A percentile compares a stretch with the other conserved stretches of the same genome.
Evolutionary conservation across 2,797 vertebrate genomes (phyloP).

Genomic region (Acestrorhynchus altus): DNA sequence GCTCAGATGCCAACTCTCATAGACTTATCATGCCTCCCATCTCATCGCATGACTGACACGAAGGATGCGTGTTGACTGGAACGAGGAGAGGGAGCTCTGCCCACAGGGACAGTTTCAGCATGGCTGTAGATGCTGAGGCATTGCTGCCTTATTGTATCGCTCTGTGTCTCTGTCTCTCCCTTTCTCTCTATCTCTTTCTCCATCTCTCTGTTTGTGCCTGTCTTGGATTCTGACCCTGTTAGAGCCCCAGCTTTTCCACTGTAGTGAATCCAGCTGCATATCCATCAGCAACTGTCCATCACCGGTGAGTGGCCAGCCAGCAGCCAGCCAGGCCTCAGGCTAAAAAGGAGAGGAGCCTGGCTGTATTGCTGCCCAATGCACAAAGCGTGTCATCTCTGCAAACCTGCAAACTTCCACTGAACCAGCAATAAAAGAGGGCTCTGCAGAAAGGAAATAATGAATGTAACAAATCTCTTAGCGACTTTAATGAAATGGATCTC

Average conservation of each 20-base stretch:
- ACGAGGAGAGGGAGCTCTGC: constrained; percentile 54
- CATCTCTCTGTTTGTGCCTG: constrained; percentile 44
- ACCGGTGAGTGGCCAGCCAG: constrained; percentile 57
- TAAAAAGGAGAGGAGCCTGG: constrained; percentile 41
- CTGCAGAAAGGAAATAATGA: constrained; percentile 34
- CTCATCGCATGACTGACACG: constrained; percentile 60
- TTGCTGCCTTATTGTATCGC: constrained; percentile 52
- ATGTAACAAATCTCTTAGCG: constrained; percentile 2
- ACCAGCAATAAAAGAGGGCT: constrained; percentile 18
- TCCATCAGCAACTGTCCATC: constrained; percentile 62
- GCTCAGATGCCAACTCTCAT: constrained; percentile 66
- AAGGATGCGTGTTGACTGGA: constrained; percentile 58
- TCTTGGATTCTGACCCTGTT: constrained; percentile 45
- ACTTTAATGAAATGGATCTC: neutral
- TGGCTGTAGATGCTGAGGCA: constrained; percentile 57
- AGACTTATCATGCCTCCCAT: constrained; percentile 58
- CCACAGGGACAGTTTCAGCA: constrained; percentile 59
- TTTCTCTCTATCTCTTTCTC: constrained; percentile 41
- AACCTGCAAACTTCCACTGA: constrained; percentile 25
- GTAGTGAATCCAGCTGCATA: constrained; percentile 59
- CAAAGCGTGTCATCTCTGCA: constrained; percentile 15
- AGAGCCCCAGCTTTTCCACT: constrained; percentile 53
- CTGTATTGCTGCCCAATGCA: constrained; percentile 34
- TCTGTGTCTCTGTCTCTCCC: too few species aligned
- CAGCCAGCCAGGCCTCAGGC: constrained; percentile 57